Percentiles rank a stretch among this genome's conserved stretches.
Conservation (phyloP, 2,797 vertebrate species). For the Lagodon rhomboides region DNA sequence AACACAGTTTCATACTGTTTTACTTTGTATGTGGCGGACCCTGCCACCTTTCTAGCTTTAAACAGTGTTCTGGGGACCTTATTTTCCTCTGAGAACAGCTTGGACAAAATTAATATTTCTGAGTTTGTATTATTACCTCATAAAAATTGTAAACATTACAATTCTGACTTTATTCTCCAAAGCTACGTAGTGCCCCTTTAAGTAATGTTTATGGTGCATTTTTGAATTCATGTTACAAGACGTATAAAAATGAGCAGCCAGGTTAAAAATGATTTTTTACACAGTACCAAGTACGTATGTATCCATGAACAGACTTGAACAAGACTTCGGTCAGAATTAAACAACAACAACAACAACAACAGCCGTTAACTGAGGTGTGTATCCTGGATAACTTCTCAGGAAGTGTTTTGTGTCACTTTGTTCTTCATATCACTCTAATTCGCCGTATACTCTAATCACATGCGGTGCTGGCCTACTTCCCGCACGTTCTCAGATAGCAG, state of each 20-base stretch:
- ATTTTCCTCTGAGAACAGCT: no score
- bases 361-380: background rate
- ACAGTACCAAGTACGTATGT: background rate
- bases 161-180: background rate
- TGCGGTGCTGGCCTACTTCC: conserved; percentile 72
- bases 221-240: background rate
- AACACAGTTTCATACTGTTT: no score
- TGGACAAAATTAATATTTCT: no score
- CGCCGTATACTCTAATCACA: conserved; percentile 44
- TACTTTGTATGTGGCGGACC: no score
- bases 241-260: background rate
- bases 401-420: conserved; percentile 14
- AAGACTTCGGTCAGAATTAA: background rate
- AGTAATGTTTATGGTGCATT: background rate
- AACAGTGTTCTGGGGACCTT: no score
- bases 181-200: background rate
- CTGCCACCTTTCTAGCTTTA: no score
- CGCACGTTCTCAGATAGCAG: conserved; percentile 67
- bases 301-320: background rate
- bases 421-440: conserved; percentile 43
- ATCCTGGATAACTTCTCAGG: conserved; percentile 19
- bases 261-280: no score
- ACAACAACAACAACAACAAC: background rate
- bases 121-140: no score
- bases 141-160: no score